These are phyloP conservation scores for Trinorchestia longiramus DNA, from an alignment of 1,140 invertebrate genomes.

Conservation along the genomic window DNA sequence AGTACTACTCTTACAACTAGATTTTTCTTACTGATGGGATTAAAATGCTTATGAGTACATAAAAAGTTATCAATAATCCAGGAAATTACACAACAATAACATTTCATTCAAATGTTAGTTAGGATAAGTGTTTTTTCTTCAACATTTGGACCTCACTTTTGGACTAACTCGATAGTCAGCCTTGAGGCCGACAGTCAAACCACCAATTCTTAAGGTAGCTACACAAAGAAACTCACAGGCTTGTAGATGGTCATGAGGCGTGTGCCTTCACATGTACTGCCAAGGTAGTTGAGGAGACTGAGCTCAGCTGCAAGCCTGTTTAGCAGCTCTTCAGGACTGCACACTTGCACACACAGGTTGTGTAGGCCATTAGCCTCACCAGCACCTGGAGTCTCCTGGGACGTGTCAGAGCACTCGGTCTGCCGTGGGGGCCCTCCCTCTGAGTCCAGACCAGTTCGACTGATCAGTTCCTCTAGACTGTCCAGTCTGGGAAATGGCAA, in stretches of 20 bases:
- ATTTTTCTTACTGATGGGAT: no score
- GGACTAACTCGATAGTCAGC: no score
- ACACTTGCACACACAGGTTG: constrained; percentile 28
- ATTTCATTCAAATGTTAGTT: no score
- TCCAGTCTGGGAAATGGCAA: neutral
- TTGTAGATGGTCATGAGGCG: constrained; percentile 69
- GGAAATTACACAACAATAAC: no score
- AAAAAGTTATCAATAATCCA: no score
- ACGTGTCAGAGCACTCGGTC: neutral
- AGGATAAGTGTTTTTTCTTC: no score
- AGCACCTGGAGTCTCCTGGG: neutral
- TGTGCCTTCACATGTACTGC: constrained; percentile 76
- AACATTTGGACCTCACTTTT: no score
- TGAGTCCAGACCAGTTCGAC: neutral
- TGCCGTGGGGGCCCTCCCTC: neutral
- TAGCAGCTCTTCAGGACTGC: constrained; percentile 60
- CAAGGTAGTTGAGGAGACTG: constrained; percentile 82
- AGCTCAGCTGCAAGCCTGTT: constrained; percentile 77
- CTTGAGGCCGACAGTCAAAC: neutral
- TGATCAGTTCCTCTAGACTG: constrained; percentile 20
- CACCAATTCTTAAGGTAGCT: neutral
- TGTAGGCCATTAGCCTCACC: neutral
- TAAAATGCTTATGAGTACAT: no score
- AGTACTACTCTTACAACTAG: no score
- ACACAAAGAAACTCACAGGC: constrained; percentile 56